Evolutionary conservation across 30 jellyfish, hydroid and myxozoan species (phyloP).

Genomic region (Hydra vulgaris): DNA sequence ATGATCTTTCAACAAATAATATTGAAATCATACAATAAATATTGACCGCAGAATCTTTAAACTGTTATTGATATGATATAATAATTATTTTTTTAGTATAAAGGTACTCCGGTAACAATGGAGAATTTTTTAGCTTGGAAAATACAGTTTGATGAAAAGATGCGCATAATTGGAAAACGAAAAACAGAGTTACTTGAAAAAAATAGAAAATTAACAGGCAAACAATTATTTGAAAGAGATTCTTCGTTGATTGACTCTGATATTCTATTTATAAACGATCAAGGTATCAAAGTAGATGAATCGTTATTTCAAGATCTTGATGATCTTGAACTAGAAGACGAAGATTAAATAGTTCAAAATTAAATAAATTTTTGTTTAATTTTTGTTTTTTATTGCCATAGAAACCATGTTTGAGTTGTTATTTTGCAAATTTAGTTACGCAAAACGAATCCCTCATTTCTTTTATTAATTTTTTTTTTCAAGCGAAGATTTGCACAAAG

Average conservation of each 20-base stretch:
- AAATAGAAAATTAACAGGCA: conserved; percentile 48
- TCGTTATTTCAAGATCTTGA: conserved; percentile 84
- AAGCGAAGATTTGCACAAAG: too few relatives aligned
- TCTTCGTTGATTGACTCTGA: conserved; percentile 66
- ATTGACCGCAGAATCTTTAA: too few relatives aligned
- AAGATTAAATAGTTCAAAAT: neutral
- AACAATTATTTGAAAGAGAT: conserved; percentile 65
- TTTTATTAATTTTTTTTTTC: too few relatives aligned
- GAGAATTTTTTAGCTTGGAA: conserved; percentile 79
- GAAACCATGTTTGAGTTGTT: too few relatives aligned
- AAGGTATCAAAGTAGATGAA: conserved; percentile 77
- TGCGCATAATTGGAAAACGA: conserved; percentile 24
- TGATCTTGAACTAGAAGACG: conserved; percentile 69
- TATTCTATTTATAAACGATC: conserved; percentile 48
- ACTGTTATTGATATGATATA: too few relatives aligned
- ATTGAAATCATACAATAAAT: too few relatives aligned
- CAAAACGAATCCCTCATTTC: too few relatives aligned
- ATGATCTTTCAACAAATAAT: too few relatives aligned
- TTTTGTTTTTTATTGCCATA: neutral
- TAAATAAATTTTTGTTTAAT: neutral
- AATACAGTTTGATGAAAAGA: conserved; percentile 46
- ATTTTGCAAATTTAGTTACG: too few relatives aligned
- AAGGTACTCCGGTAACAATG: conserved; percentile 78
- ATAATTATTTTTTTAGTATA: conserved; percentile 21
- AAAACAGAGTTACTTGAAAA: conserved; percentile 29